Percentiles rank a stretch among this genome's conserved stretches.
Conservation (phyloP, 2,888 invertebrate genomes). For the Ophion obscuratus region DNA sequence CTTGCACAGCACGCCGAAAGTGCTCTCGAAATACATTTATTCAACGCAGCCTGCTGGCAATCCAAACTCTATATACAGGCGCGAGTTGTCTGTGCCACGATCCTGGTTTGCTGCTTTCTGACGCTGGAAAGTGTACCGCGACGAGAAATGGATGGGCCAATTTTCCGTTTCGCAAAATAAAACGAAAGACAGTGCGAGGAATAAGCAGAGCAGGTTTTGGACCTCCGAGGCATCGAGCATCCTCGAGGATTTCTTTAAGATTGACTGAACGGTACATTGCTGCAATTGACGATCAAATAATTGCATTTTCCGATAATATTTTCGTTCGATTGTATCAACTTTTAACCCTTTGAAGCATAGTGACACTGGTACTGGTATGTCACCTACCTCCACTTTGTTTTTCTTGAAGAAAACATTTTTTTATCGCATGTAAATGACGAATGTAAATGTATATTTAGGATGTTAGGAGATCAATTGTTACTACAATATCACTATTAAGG, state of each 20-base stretch:
- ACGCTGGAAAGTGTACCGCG: conserved; percentile 73
- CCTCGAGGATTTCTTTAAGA: conserved; percentile 27
- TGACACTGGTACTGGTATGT: no score
- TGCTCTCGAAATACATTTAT: conserved; percentile 78
- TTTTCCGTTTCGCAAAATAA: conserved; percentile 77
- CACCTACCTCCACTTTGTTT: no score
- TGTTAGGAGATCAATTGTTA: no score
- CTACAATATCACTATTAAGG: no score
- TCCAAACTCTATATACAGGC: conserved; percentile 66
- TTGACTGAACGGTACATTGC: background rate
- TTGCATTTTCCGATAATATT: no score
- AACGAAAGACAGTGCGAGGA: conserved; percentile 22
- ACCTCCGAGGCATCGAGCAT: conserved; percentile 15
- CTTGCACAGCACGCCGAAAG: conserved; percentile 61
- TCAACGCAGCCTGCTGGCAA: conserved; percentile 76
- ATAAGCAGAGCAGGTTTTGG: conserved; percentile 30
- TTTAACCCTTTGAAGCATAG: no score
- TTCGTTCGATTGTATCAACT: no score
- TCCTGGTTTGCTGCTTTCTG: conserved; percentile 36
- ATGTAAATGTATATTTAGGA: no score
- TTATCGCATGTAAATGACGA: no score
- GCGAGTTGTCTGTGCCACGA: conserved; percentile 49
- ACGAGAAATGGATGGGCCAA: conserved; percentile 81
- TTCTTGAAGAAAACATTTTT: no score
- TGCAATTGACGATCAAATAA: no score